phyloP scores from a whole-genome alignment of 2,797 vertebrate species.

The Hapalemur alaotrensis region DNA sequence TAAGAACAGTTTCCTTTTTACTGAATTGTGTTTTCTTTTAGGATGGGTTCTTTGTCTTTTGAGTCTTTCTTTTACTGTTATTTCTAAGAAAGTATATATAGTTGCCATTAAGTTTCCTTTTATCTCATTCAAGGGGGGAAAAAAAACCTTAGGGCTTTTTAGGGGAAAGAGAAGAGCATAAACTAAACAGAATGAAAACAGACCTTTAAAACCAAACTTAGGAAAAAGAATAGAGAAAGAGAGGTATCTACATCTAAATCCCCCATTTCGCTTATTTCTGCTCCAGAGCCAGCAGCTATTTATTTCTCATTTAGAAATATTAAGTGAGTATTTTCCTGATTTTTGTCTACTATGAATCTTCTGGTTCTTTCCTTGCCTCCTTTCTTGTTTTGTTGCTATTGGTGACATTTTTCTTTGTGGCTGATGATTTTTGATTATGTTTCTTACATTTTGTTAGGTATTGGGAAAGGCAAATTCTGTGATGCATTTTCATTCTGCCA shows the following conservation, averaged over 20 bases:
- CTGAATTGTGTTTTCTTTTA: background rate
- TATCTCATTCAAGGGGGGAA: background rate
- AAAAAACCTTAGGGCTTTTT: background rate
- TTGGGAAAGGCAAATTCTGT: background rate
- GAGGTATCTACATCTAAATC: background rate
- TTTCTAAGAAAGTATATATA: background rate
- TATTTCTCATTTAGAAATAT: background rate
- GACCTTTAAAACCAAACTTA: slow-evolving; percentile 32
- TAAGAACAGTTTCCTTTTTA: background rate
- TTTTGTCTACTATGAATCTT: background rate
- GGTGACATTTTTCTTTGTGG: background rate
- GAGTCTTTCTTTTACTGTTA: background rate
- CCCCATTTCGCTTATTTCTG: background rate
- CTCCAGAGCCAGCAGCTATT: background rate
- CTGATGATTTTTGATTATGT: background rate
- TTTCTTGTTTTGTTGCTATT: background rate
- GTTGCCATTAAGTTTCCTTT: background rate
- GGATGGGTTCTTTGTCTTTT: background rate
- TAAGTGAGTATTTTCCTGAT: background rate
- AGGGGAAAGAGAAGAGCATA: background rate
- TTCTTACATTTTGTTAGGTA: background rate
- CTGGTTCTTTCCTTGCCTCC: background rate
- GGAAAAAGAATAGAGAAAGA: background rate
- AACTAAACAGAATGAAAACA: background rate
- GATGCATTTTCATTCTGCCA: background rate